Evolutionary conservation across 92 coral and sea anemone species (phyloP).

Genomic region (Siderastrea siderea): DNA sequence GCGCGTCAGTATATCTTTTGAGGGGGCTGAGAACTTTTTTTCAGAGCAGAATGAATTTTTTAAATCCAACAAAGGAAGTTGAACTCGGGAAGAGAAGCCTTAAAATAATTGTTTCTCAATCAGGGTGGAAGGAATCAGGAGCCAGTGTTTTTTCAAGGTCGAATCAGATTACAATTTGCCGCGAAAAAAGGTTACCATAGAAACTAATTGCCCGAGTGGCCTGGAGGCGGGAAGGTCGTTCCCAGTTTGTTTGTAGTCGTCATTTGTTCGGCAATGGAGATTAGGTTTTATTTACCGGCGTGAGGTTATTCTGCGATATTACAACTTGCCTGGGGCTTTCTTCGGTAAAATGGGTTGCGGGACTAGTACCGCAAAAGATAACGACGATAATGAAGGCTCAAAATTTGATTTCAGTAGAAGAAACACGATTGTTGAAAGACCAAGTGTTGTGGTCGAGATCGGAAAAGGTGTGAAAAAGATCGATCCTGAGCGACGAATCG

Average conservation of each 20-base stretch:
- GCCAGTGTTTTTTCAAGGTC: background rate
- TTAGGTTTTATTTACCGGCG: background rate
- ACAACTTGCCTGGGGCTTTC: background rate
- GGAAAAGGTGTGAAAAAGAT: constrained; percentile 88
- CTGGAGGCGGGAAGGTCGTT: constrained; percentile 32
- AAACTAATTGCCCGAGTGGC: constrained; percentile 32
- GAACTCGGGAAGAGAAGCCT: background rate
- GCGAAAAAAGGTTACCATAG: constrained; percentile 40
- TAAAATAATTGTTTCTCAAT: background rate
- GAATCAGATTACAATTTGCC: background rate
- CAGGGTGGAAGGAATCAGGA: background rate
- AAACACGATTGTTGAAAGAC: constrained; percentile 81
- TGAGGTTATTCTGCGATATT: background rate
- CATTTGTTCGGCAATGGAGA: constrained; percentile 30
- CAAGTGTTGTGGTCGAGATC: constrained; percentile 80
- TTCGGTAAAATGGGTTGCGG: constrained; percentile 83
- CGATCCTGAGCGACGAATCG: constrained; percentile 74
- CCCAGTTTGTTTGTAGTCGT: constrained; percentile 27
- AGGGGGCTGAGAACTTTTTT: background rate
- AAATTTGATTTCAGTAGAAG: constrained; percentile 84
- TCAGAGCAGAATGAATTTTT: background rate
- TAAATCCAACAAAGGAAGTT: background rate
- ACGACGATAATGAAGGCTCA: constrained; percentile 38
- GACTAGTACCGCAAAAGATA: constrained; percentile 57
- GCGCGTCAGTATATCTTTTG: background rate